phyloP scores from a whole-genome alignment of 2,113 vertebrate species.

The Malurus cyaneus region DNA sequence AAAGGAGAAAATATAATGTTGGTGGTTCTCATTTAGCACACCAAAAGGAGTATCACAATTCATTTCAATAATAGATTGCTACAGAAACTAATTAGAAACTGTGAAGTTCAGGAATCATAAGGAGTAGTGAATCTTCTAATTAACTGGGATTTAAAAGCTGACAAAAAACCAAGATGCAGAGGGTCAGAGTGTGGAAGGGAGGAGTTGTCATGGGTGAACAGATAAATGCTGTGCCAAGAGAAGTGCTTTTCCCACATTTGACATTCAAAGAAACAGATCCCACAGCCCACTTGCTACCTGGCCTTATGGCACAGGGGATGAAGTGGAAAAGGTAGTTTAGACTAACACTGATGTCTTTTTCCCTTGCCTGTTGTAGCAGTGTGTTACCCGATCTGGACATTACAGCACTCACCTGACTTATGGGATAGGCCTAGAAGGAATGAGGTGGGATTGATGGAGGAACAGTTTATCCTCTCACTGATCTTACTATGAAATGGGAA shows the following conservation, averaged over 20 bases:
- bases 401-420: not conserved
- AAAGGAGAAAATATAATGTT: not conserved
- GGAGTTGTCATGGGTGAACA: not conserved
- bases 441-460: not conserved
- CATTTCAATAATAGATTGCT: not conserved
- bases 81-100: conserved; percentile 3
- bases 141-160: not conserved
- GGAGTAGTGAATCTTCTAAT: conserved; percentile 19
- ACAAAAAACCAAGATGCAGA: conserved; percentile 33
- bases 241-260: not conserved
- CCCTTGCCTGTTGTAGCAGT: not conserved
- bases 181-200: not conserved
- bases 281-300: not conserved
- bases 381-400: not conserved
- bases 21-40: not conserved
- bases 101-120: conserved; percentile 16
- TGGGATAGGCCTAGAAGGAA: not conserved
- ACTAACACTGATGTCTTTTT: not conserved
- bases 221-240: not conserved
- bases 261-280: not conserved
- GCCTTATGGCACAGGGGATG: not conserved
- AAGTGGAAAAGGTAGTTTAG: not conserved
- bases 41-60: not conserved
- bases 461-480: not conserved
- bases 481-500: not conserved